Percentiles rank a stretch among this genome's conserved stretches.
phyloP scores from a whole-genome alignment of 2,888 invertebrate species.

The Allygus modestus region DNA sequence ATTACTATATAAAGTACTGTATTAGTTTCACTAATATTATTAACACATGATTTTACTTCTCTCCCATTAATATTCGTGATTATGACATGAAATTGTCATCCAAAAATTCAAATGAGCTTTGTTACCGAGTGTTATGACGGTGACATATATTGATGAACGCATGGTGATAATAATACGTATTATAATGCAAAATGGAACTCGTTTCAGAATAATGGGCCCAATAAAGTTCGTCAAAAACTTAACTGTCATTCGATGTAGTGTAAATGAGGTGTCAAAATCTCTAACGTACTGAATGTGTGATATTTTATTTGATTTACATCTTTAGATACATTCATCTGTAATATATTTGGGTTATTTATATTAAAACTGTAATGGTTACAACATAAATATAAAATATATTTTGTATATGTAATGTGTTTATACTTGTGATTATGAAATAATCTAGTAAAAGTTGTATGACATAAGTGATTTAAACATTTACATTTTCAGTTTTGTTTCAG shows the following conservation, averaged over 20 bases:
- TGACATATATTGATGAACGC: slow-evolving; percentile 27
- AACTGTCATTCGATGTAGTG: neutral
- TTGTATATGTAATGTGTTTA: too few relatives aligned
- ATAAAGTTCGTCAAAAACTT: slow-evolving; percentile 4
- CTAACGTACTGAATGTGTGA: neutral
- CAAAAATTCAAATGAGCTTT: slow-evolving; percentile 8
- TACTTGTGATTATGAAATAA: too few relatives aligned
- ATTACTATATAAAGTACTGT: too few relatives aligned
- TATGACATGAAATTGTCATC: slow-evolving; percentile 4
- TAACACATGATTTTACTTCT: too few relatives aligned
- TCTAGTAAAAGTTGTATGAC: too few relatives aligned
- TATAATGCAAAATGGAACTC: slow-evolving; percentile 7
- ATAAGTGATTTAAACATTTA: too few relatives aligned
- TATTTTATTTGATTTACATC: neutral
- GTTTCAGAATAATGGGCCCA: slow-evolving; percentile 2
- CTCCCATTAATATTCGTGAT: slow-evolving; percentile 2
- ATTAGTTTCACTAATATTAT: too few relatives aligned
- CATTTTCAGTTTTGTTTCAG: too few relatives aligned
- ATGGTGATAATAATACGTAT: slow-evolving; percentile 15
- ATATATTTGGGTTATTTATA: neutral
- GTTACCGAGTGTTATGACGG: neutral
- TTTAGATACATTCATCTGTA: neutral
- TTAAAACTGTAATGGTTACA: neutral
- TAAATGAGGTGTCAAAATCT: slow-evolving; percentile 26
- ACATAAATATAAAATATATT: too few relatives aligned